Evolutionary conservation across 2,113 vertebrate species (phyloP), one percentile per base, ranked within the genome.

Genomic region (Puma concolor): DNA sequence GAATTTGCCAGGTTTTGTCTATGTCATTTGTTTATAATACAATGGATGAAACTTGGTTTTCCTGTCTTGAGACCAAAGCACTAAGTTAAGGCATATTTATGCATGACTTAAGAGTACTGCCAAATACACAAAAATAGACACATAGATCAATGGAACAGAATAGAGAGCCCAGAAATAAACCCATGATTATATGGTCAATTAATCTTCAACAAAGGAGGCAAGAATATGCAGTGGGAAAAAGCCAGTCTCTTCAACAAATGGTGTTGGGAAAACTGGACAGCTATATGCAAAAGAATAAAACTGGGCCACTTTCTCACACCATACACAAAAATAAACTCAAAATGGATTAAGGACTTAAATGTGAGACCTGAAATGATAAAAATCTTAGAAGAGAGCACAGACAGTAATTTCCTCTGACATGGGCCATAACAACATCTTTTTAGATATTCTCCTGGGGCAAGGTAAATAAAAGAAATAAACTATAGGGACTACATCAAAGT

Each of bases 1-100:
- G 52, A 81, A 97, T 82, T 94, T 54, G 23, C 33, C 87, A 97
- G 8, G 25, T 67, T n/a, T 77, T 89, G 33, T 74, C 41, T 25
- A 54, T 82, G 50, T 82, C 79, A 67, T n/a, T 97, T 87, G n/a
- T 64, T 54, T 80, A n/a, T n/a, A 72, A 72, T 57, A 72, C 57
- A 74, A 15, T 60, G 60, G 29, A 33, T 72, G 17, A 31, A 29
- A 91, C 80, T 94, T 38, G 14, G 1, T 76, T 96, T 95, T 79
- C 31, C 77, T 93, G 41, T 64, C 52, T 90, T 74, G 63, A 95
- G 38, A 80, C 69, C 16, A 76, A 79, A 92, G 33, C 5, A 27
- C 66, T 82, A 31, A 69, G 21, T 86, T 64, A 96, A 92, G 84
- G 41, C 14, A 71, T 79, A 71, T 69, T 88, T 25, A 79, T 9